Base-by-base conservation (phyloP, 2,888 invertebrate species). In the Pollenia angustigena region DNA sequence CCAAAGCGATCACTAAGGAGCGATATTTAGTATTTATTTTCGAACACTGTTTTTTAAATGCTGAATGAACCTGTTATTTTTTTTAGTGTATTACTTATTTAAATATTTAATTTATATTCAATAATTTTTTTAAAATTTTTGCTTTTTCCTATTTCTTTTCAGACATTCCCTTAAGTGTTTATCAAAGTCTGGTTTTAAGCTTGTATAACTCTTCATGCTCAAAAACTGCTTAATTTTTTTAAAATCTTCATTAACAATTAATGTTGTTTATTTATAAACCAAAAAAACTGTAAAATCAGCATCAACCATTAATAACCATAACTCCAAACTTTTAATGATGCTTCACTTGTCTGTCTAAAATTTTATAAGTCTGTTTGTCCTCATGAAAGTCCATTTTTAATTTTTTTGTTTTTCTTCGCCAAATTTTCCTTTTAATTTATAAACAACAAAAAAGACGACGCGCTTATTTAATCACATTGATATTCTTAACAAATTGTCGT, bases 381-480 rank as follows among this genome's bases (percentile, higher is more conserved):
- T 62, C 76, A 54, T 71, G 23, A 52, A 80, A 46, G 40, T 72
- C 44, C 54, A 54, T 14, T 16, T 18, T 16, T 4, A 18, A 42
- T n/a, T 52, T 60, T 68, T 7, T 16, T 58, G 18, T 78, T 12
- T 48, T 40, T 68, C 12, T 44, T 12, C 40, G 40, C 10, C 58
- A 48, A 78, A 68, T 58, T 74, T 74, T 68, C 52, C 18, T 62
- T 52, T 62, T 16, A 79, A 69, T 62, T 84, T 80, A 71, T 62
- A 66, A 72, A 66, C n/a, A 14, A 52, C 16, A n/a, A 60, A 46
- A 56, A 68, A 75, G 40, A 18, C 16, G 58, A 74, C 32, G 6
- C 44, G 54, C 44, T 14, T 40, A 10, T 74, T 52, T 18, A 68
- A 82, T 71, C 87, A 79, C 87, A 87, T 84, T 87, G 87, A 87